These are phyloP conservation scores for Tetramorium bicarinatum DNA, from an alignment of 2,888 invertebrate species.

Conservation along the genomic window DNA sequence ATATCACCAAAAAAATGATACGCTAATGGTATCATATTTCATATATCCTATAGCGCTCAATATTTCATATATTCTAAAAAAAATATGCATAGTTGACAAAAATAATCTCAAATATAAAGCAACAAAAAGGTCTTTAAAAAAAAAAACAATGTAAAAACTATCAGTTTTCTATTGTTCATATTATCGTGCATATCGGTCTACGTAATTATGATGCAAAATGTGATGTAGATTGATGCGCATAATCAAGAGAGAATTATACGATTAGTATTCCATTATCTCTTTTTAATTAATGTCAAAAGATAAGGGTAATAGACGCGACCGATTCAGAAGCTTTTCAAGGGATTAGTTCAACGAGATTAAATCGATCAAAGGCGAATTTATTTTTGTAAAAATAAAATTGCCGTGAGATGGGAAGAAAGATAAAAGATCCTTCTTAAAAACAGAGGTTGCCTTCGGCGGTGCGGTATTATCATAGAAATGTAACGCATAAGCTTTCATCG, in stretches of 20 bases:
- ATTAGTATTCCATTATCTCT: slow-evolving; percentile 21
- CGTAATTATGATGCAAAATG: slow-evolving; percentile 3
- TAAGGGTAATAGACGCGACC: slow-evolving; percentile 18
- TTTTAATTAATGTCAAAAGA: slow-evolving; percentile 34
- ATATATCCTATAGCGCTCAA: not conserved
- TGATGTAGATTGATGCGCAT: slow-evolving; percentile 26
- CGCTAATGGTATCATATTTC: not conserved
- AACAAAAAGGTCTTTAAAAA: not conserved
- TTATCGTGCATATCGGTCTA: not conserved
- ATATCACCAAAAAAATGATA: slow-evolving; percentile 3
- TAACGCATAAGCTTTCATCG: not conserved
- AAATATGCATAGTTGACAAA: not conserved
- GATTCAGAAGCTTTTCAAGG: not conserved
- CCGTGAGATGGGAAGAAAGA: not conserved
- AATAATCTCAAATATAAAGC: slow-evolving; percentile 5
- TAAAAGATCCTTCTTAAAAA: slow-evolving; percentile 1
- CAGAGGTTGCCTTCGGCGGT: not conserved
- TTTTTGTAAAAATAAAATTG: slow-evolving; percentile 29
- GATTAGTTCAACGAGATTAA: slow-evolving; percentile 32
- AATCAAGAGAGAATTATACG: slow-evolving; percentile 1
- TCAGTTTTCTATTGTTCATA: not conserved
- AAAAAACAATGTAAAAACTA: not conserved
- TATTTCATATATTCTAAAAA: not conserved
- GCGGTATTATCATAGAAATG: slow-evolving; percentile 15
- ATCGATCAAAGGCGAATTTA: slow-evolving; percentile 1